Evolutionary conservation across 1,140 invertebrate genomes (phyloP).

Genomic region (Meloidogyne chitwoodi): DNA sequence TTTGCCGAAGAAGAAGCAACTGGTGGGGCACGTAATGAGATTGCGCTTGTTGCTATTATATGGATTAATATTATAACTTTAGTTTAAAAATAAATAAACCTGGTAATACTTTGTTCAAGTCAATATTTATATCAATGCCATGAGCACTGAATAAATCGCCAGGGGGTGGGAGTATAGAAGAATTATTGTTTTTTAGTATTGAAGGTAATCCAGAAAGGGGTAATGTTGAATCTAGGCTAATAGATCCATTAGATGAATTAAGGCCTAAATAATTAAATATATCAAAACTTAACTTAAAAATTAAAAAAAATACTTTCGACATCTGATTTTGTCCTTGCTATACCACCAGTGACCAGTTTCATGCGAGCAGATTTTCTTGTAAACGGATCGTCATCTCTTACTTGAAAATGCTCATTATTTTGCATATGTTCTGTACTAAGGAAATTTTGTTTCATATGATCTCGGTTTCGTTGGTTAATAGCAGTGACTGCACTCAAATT

Average conservation of each 20-base stretch:
- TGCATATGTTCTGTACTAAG: slow-evolving; percentile 14
- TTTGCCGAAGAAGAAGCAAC: not conserved
- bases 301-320: not conserved
- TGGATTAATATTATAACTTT: not conserved
- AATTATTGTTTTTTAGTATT: not conserved
- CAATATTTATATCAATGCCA: slow-evolving; percentile 33
- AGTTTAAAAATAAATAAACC: slow-evolving; percentile 10
- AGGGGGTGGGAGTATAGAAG: not conserved
- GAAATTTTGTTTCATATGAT: slow-evolving; percentile 47
- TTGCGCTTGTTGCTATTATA: not conserved
- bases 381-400: slow-evolving; percentile 41
- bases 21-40: slow-evolving; percentile 14
- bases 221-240: not conserved
- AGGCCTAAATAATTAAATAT: not conserved
- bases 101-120: slow-evolving; percentile 25
- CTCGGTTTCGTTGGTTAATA: slow-evolving; percentile 45
- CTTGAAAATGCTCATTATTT: not conserved
- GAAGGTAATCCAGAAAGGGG: not conserved
- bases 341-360: slow-evolving; percentile 40
- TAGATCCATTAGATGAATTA: not conserved
- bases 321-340: slow-evolving; percentile 14
- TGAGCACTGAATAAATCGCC: slow-evolving; percentile 30
- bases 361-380: slow-evolving; percentile 38
- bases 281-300: not conserved
- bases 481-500: slow-evolving; percentile 27